phyloP scores from a whole-genome alignment of 1,140 invertebrate species.

The Achatina immaculata region DNA sequence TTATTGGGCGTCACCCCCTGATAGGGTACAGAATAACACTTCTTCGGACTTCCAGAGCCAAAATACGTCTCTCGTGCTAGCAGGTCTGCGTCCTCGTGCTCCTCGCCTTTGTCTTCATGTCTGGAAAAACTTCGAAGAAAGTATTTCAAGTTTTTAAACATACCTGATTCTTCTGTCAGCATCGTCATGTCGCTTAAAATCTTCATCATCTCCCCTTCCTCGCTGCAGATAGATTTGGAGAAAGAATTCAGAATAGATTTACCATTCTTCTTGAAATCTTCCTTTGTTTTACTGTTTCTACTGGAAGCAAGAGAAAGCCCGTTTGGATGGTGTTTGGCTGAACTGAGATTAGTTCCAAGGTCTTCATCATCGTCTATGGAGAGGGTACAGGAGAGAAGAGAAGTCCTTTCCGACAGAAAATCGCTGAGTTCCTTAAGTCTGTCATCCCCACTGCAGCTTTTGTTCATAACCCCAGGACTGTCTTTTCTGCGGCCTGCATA shows the following conservation, averaged over 20 bases:
- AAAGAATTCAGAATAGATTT: slow-evolving; percentile 24
- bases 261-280: slow-evolving; percentile 15
- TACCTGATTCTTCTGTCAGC: slow-evolving; percentile 22
- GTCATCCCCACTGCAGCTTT: neutral
- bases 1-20: neutral
- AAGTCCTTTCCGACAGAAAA: slow-evolving; percentile 21
- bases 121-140: slow-evolving; percentile 24
- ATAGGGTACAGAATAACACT: neutral
- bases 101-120: neutral
- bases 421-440: slow-evolving; percentile 18
- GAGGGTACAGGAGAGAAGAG: slow-evolving; percentile 30
- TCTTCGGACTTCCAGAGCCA: slow-evolving; percentile 24
- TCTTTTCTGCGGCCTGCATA: neutral
- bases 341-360: neutral
- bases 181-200: slow-evolving; percentile 12
- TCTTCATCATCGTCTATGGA: slow-evolving; percentile 23
- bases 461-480: neutral
- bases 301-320: neutral
- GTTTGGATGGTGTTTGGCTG: neutral
- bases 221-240: slow-evolving; percentile 5
- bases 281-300: slow-evolving; percentile 14
- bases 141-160: slow-evolving; percentile 34
- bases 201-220: slow-evolving; percentile 11
- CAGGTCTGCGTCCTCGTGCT: neutral
- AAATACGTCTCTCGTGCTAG: slow-evolving; percentile 29